Evolutionary conservation across 1,140 invertebrate species (phyloP), one percentile per base, ranked within the genome.

Genomic region (Bombus pascuorum): DNA sequence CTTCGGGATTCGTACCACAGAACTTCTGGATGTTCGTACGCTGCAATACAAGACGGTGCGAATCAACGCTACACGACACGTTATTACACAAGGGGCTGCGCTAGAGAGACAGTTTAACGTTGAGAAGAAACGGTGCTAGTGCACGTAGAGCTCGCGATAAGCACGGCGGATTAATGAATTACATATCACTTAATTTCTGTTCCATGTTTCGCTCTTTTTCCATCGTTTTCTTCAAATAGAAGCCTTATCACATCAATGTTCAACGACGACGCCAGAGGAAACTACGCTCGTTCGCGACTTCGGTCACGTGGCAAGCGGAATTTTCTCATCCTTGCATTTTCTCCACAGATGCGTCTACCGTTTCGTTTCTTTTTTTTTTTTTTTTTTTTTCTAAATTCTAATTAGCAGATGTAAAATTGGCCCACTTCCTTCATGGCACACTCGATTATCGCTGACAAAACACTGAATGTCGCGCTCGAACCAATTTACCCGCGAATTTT

Each of bases 81-180:
- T 89, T 88, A 88, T 81, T 84, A 77, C 78, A 57, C 25, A 72
- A 83, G 12, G 80, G 73, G 59, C 74, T 81, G 88, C 85, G 80
- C 90, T 92, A 90, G 79, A 90, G 83, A 90, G 80, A 90, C 73
- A 88, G 73, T 87, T 86, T 86, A 87, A 87, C 85, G 83, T 91
- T 82, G n/a, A 76, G 81, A 79, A 88, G 57, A 77, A 83, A 91
- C 79, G 70, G 85, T 90, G 87, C 89, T 91, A 91, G 82, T 86
- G 71, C 88, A 88, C 77, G 85, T 86, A 88, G 79, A 86, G 81
- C 82, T 86, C 77, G 81, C 89, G 68, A 85, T 83, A 91, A 93
- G 91, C 92, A 92, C 91, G 75, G 76, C 80, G 73, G 88, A 89
- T 89, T 89, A 89, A 76, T 89, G 81, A 88, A 68, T 83, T 81